Conservation (phyloP, 2,888 invertebrate species). For the Caenorhabditis parvicauda region DNA sequence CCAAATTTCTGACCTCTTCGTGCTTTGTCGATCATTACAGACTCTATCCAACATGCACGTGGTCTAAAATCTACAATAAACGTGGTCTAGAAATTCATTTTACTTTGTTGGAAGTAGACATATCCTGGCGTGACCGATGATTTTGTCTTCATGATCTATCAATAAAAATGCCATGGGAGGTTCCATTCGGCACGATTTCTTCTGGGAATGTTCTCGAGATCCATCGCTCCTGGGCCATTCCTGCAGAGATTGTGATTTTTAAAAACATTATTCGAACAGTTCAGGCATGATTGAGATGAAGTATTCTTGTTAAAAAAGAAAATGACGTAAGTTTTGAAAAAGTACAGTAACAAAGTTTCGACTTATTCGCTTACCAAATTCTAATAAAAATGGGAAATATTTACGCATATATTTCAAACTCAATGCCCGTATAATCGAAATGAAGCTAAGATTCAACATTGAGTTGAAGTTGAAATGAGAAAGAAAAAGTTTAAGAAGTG, state of each 20-base stretch:
- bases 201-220: constrained; percentile 36
- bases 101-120: constrained; percentile 31
- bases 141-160: constrained; percentile 16
- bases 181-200: constrained; percentile 26
- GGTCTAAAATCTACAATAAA: constrained; percentile 16
- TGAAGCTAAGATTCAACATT: too few species aligned
- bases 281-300: too few species aligned
- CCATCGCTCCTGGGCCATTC: constrained; percentile 47
- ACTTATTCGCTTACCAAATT: too few species aligned
- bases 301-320: too few species aligned
- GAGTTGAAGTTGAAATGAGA: background rate
- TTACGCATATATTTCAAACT: too few species aligned
- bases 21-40: constrained; percentile 38
- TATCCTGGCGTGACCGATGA: constrained; percentile 46
- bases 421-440: too few species aligned
- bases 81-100: constrained; percentile 1
- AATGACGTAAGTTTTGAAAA: too few species aligned
- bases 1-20: constrained; percentile 62
- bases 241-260: constrained; percentile 18
- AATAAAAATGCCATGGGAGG: constrained; percentile 52
- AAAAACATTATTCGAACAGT: too few species aligned
- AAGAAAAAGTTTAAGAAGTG: constrained; percentile 1
- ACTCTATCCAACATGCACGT: constrained; percentile 46
- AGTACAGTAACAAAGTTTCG: too few species aligned
- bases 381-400: too few species aligned